Conservation (phyloP, 2,113 vertebrate genomes). For the Myotis lucifugus region DNA sequence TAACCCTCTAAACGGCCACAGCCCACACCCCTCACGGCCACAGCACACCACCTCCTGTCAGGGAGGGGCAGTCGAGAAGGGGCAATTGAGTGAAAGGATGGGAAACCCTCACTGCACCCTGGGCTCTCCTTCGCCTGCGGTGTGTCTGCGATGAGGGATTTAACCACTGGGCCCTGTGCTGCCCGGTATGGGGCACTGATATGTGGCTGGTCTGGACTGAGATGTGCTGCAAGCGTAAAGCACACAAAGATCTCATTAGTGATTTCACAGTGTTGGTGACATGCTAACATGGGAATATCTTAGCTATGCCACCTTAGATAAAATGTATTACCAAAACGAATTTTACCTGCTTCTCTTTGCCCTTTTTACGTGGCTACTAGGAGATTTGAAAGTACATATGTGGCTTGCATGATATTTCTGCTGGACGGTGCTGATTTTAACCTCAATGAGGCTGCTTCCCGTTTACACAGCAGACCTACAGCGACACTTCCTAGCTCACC, state of each 20-base stretch:
- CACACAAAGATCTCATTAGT: background rate
- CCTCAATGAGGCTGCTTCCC: background rate
- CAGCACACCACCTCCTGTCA: background rate
- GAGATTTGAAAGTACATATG: background rate
- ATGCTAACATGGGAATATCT: background rate
- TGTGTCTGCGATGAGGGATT: too few relatives aligned
- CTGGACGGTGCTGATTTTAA: background rate
- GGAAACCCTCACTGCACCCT: too few relatives aligned
- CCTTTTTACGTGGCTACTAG: background rate
- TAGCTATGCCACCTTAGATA: background rate
- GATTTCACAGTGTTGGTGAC: background rate
- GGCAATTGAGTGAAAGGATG: background rate
- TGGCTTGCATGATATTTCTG: background rate
- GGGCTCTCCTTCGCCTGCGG: background rate
- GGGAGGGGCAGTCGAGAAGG: background rate
- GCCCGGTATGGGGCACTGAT: accelerated
- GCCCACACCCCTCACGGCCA: background rate
- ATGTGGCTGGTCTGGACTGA: background rate
- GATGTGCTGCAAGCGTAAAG: background rate
- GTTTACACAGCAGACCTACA: background rate
- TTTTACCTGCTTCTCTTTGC: background rate
- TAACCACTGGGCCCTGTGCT: background rate
- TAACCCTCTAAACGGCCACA: background rate
- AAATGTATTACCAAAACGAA: background rate
- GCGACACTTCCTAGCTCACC: background rate